Evolutionary conservation across 2,888 invertebrate genomes (phyloP).

Genomic region (Coremacera marginata): DNA sequence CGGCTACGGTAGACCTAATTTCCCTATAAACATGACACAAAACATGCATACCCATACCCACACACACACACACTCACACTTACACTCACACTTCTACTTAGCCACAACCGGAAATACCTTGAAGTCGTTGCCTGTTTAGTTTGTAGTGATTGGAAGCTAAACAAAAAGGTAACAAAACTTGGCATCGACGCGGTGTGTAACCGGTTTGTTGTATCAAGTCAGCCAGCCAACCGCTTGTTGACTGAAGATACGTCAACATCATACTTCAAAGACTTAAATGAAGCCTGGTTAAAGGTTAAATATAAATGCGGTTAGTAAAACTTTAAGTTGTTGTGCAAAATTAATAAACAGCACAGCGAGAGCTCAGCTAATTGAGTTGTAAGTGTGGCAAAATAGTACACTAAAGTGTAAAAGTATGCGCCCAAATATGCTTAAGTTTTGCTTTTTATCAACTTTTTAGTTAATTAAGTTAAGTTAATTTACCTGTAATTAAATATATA

Average conservation of each 20-base stretch:
- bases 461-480: no score
- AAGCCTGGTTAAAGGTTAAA: no score
- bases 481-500: no score
- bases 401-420: background rate
- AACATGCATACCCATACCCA: background rate
- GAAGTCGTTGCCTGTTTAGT: background rate
- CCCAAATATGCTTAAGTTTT: background rate
- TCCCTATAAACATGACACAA: conserved; percentile 27
- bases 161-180: conserved; percentile 4
- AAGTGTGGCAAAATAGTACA: background rate
- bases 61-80: background rate
- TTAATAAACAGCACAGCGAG: background rate
- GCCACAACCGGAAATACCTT: background rate
- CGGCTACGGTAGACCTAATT: conserved; percentile 24
- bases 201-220: no score
- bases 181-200: background rate
- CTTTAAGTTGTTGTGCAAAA: background rate
- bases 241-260: no score
- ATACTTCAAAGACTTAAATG: no score
- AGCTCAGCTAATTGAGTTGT: conserved; percentile 11
- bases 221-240: no score
- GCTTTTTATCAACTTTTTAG: no score
- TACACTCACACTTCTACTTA: background rate
- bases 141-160: conserved; percentile 9
- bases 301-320: conserved; percentile 13